These are phyloP conservation scores for Ceratotherium simum DNA, from an alignment of 2,113 vertebrate species.

Conservation along the genomic window DNA sequence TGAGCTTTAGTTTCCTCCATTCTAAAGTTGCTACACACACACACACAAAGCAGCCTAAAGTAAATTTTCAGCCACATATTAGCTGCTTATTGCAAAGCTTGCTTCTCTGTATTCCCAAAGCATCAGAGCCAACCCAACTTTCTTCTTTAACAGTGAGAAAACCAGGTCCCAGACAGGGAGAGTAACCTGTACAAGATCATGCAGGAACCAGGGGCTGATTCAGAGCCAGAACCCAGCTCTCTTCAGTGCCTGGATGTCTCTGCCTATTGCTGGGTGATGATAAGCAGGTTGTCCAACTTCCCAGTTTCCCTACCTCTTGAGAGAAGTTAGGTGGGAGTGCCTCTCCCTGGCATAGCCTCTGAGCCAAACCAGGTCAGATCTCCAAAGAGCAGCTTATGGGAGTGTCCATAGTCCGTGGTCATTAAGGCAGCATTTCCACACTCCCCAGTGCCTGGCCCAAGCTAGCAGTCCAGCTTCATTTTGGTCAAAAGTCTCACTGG, in stretches of 20 bases:
- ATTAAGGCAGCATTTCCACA: background rate
- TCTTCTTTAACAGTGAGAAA: background rate
- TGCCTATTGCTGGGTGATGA: background rate
- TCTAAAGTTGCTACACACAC: background rate
- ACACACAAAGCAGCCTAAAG: background rate
- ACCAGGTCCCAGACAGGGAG: background rate
- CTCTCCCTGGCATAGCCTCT: background rate
- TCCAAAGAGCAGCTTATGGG: background rate
- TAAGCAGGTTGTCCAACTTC: background rate
- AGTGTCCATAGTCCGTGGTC: background rate
- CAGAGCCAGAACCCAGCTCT: background rate
- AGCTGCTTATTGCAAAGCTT: background rate
- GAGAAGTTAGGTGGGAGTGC: background rate
- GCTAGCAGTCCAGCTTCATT: background rate
- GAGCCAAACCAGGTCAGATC: background rate
- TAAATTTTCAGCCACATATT: background rate
- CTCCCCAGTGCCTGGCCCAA: background rate
- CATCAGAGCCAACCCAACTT: background rate
- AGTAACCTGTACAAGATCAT: background rate
- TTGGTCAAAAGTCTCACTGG: conserved; percentile 21
- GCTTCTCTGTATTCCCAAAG: background rate
- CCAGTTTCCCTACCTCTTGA: background rate
- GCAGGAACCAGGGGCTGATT: background rate
- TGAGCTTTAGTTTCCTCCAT: background rate
- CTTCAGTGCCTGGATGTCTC: background rate